Conservation (phyloP, 2,888 invertebrate species). For the Tanytarsus gracilentus region DNA sequence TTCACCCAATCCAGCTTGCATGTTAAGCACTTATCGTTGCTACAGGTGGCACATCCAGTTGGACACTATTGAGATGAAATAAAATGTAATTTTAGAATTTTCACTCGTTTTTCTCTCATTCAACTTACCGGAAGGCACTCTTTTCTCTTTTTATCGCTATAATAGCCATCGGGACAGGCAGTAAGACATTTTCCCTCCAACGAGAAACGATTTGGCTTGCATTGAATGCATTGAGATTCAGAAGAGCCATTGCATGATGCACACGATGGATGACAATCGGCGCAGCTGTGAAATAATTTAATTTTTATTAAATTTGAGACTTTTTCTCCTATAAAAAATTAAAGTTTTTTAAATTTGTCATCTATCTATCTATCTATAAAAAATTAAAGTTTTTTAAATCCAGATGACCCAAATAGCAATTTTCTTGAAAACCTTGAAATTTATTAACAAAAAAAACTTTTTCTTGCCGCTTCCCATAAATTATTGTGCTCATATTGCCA, state of each 20-base stretch:
- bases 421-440: no score
- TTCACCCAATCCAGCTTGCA: conserved; percentile 67
- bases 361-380: no score
- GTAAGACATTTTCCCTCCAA: conserved; percentile 62
- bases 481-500: no score
- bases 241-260: conserved; percentile 71
- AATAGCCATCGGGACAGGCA: conserved; percentile 65
- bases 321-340: no score
- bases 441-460: no score
- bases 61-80: conserved; percentile 49
- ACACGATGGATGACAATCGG: conserved; percentile 68
- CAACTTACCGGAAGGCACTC: conserved; percentile 53
- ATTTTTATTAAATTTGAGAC: no score
- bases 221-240: conserved; percentile 71
- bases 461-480: no score
- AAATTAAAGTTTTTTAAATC: no score
- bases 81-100: conserved; percentile 34
- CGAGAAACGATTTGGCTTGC: conserved; percentile 62
- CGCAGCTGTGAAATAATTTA: conserved; percentile 57
- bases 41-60: conserved; percentile 67
- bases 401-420: no score
- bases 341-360: no score
- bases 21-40: conserved; percentile 60
- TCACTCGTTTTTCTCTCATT: conserved; percentile 29
- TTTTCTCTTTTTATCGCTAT: conserved; percentile 65